Conservation (phyloP, 2,888 invertebrate genomes). For the Eristalis arbustorum region DNA sequence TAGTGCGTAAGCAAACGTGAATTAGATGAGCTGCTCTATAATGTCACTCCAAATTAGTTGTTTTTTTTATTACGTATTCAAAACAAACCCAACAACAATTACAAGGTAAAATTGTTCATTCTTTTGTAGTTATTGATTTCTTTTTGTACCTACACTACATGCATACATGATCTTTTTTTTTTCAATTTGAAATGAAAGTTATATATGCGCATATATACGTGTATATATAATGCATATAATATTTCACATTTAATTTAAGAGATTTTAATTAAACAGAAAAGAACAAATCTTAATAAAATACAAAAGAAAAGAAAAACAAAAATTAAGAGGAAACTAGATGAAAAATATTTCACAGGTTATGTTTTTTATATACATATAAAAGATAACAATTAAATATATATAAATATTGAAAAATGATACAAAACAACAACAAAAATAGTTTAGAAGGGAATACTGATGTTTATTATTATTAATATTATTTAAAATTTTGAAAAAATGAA, state of each 20-base stretch:
- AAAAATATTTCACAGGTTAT: slow-evolving; percentile 58
- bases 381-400: slow-evolving; percentile 58
- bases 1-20: neutral
- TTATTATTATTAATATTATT: slow-evolving; percentile 66
- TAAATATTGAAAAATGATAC: slow-evolving; percentile 28
- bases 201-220: neutral
- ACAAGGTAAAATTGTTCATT: neutral
- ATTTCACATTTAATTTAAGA: slow-evolving; percentile 59
- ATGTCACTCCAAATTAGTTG: neutral
- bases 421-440: slow-evolving; percentile 46
- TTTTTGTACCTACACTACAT: slow-evolving; percentile 51
- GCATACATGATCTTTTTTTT: slow-evolving; percentile 20
- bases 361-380: slow-evolving; percentile 62
- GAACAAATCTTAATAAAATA: slow-evolving; percentile 8
- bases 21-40: neutral
- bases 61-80: neutral
- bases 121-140: slow-evolving; percentile 26
- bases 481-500: slow-evolving; percentile 52
- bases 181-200: slow-evolving; percentile 3
- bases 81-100: neutral
- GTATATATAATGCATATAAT: slow-evolving; percentile 25
- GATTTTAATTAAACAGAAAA: slow-evolving; percentile 29
- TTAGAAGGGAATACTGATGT: slow-evolving; percentile 64
- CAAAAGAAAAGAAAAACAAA: slow-evolving; percentile 19
- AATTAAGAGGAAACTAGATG: slow-evolving; percentile 35